Conservation (phyloP, 2,113 vertebrate species). For the Microcebus ravelobensis region DNA sequence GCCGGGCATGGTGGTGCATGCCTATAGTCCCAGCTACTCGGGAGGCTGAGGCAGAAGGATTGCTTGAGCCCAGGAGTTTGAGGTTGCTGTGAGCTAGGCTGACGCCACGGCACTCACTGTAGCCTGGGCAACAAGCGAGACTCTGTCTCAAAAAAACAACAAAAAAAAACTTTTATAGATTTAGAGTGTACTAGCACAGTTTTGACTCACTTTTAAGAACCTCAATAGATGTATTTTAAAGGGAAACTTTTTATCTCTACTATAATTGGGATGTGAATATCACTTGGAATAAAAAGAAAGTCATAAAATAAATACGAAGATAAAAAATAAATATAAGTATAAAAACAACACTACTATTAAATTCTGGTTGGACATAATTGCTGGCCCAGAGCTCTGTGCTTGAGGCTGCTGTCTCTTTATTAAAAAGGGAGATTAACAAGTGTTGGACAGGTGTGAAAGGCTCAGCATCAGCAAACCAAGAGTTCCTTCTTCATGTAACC, state of each 20-base stretch:
- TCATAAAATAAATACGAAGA: neutral
- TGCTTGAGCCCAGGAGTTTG: too few relatives aligned
- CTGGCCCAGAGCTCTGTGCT: constrained; percentile 19
- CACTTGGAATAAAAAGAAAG: constrained; percentile 46
- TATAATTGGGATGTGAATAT: neutral
- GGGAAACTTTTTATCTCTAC: neutral
- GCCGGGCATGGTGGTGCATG: too few relatives aligned
- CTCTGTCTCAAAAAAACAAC: too few relatives aligned
- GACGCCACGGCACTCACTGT: too few relatives aligned
- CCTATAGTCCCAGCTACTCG: too few relatives aligned
- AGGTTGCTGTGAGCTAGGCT: too few relatives aligned
- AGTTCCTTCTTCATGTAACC: neutral
- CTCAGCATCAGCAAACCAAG: neutral
- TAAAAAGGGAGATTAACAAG: constrained; percentile 20
- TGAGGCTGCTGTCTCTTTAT: constrained; percentile 23
- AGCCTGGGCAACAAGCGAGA: too few relatives aligned
- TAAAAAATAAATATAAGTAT: constrained; percentile 2
- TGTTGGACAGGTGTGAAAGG: neutral
- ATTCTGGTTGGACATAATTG: constrained; percentile 31
- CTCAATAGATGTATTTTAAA: neutral
- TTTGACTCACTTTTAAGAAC: neutral
- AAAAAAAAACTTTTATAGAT: too few relatives aligned
- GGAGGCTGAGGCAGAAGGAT: too few relatives aligned
- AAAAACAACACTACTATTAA: neutral
- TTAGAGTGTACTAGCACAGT: too few relatives aligned